Evolutionary conservation across 2,797 vertebrate species (phyloP).

Genomic region (Enteromius afrohamiltoni): DNA sequence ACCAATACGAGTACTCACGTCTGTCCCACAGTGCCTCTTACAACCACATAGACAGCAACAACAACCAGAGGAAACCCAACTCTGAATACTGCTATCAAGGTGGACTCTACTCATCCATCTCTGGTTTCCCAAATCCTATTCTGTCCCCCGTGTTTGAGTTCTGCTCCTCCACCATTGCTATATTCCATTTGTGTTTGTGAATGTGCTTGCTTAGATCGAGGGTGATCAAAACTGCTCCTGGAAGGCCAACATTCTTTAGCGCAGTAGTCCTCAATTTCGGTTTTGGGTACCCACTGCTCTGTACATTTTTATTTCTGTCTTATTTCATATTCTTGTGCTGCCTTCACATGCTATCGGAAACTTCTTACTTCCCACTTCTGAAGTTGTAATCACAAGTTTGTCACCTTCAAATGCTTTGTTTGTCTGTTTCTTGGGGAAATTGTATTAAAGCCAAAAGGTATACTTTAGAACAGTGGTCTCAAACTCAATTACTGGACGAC

Average conservation of each 20-base stretch:
- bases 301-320: not conserved
- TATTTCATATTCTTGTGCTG: not conserved
- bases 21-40: slow-evolving; percentile 79
- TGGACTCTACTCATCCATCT: slow-evolving; percentile 69
- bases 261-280: not conserved
- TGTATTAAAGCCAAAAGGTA: not conserved
- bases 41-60: slow-evolving; percentile 77
- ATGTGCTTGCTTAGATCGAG: slow-evolving; percentile 52
- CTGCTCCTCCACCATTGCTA: slow-evolving; percentile 37
- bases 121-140: slow-evolving; percentile 22
- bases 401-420: not conserved
- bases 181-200: slow-evolving; percentile 58
- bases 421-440: not conserved
- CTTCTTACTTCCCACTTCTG: not conserved
- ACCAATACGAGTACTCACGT: slow-evolving; percentile 75
- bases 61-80: slow-evolving; percentile 69
- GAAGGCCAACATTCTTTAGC: not conserved
- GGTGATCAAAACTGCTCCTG: slow-evolving; percentile 8
- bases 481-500: too few species aligned
- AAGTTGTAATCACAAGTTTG: not conserved
- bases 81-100: slow-evolving; percentile 79
- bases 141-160: slow-evolving; percentile 54
- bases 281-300: not conserved
- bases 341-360: not conserved
- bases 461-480: not conserved